Base-by-base conservation (phyloP, 2,113 vertebrate genomes). In the Boleophthalmus pectinirostris region DNA sequence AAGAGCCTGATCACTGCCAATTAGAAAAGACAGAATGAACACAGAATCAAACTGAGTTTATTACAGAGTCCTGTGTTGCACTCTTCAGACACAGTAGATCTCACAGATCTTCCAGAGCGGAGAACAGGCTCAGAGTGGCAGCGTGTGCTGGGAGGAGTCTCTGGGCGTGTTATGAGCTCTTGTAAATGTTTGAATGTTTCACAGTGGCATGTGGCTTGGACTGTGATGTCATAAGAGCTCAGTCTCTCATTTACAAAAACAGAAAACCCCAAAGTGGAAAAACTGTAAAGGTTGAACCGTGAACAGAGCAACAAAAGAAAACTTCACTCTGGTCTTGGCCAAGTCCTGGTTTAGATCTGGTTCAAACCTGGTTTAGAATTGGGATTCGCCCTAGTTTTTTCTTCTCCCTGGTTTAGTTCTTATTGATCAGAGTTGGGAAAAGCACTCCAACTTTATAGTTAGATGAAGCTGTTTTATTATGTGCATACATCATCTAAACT, bases 151-250 rank as follows among this genome's bases (percentile, higher is more conserved):
- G 78, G 72, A 70, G 65, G 69, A 69, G 65, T 69, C 60, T 66
- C 69, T 25, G 64, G 72, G 60, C 80, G 71, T 76, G 79, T 83
- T 85, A 75, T 57, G 54, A 73, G 67, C 45, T 45, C 80, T 72
- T 74, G 78, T 88, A 88, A 90, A 90, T 83, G 88, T 87, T 88
- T 85, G 86, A 75, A 76, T 29, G 85, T 87, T 84, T 85, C 89
- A 89, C 74, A 82, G 53, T 71, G 80, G 72, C 71, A 76, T 89
- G 86, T 73, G 86, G 86, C 77, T 72, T 73, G 64, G 24, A 81
- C 77, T 72, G 77, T 88, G 88, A 90, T 87, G 90, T 88, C 83
- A 90, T 81, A 80, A 79, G 60, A 79, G 53, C 61, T 25, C 85
- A 72, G 58, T 43, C 69, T 84, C 15, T 83, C 87, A 87, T 85